Evolutionary conservation across 1,140 invertebrate species (phyloP), one percentile per base, ranked within the genome.

Genomic region (Caenorhabditis tropicalis): DNA sequence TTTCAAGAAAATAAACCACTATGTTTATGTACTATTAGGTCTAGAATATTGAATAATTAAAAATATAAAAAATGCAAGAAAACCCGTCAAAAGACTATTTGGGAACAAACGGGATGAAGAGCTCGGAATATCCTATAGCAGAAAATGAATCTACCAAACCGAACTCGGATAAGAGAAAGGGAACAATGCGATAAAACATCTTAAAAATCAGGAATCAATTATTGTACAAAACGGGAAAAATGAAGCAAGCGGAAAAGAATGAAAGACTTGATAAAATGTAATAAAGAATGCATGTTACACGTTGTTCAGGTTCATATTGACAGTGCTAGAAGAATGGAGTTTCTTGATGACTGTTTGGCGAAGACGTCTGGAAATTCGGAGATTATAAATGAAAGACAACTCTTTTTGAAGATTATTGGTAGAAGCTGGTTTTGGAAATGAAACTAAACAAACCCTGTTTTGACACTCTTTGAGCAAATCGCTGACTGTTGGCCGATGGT

Each of bases 131-230:
- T n/a, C 15, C 10, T 51, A 6, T 6, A 51, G 6, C n/a, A 51
- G 16, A n/a, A 6, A 6, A 19, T 16, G 49, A 51, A 19, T 51
- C 19, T 56, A 56, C 21, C 24, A 3, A 56, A 0, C 6, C 10
- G 21, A 7, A 56, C 5, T 6, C 24, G 19, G 31, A 36, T 33
- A 12, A 31, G 24, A 74, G 33, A n/a, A n/a, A 10, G 29, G 15
- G 19, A 74, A 43, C 7, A 43, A 74, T 74, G 65, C 65, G 36
- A 74, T 74, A 74, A 74, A 74, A 74, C 65, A 31, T 74, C 36
- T 74, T 15, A 29, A 3, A 46, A 74, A 46, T 10, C 1, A 5
- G 4, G 36, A 4, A 24, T 2, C 9, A 43, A 74, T 24, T 74
- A 74, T 43, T 39, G 36, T 74, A 74, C 65, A 74, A 74, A 74